Evolutionary conservation across 2,797 vertebrate genomes (phyloP).

Genomic region (Cynopterus sphinx): DNA sequence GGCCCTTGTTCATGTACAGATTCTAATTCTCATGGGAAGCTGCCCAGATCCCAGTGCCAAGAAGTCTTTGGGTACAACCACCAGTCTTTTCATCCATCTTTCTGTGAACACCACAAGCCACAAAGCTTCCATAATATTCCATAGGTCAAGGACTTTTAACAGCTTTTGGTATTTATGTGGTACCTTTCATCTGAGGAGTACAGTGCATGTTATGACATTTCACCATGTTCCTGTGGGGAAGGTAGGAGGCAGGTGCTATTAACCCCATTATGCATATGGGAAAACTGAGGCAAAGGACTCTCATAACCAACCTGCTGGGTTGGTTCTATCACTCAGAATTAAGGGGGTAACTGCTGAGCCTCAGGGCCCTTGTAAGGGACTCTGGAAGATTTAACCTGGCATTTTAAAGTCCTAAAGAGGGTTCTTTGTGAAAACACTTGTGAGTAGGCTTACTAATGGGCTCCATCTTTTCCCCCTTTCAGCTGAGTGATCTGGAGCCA

Average conservation of each 20-base stretch:
- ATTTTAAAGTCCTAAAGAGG: not conserved
- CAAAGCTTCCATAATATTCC: not conserved
- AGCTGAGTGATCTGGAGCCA: not conserved
- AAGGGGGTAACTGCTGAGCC: not conserved
- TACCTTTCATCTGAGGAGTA: constrained; percentile 62
- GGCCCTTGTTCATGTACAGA: not conserved
- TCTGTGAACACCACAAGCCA: not conserved
- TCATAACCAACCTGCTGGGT: constrained; percentile 15
- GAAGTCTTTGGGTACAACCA: not conserved
- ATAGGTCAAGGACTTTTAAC: constrained; percentile 20
- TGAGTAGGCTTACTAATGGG: not conserved
- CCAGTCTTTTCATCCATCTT: not conserved
- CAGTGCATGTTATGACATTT: constrained; percentile 32
- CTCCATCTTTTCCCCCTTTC: not conserved
- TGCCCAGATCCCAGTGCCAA: not conserved
- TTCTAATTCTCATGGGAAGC: not conserved
- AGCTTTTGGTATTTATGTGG: constrained; percentile 22
- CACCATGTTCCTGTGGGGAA: not conserved
- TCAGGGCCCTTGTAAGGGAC: not conserved
- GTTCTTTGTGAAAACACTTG: not conserved
- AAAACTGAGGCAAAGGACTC: constrained; percentile 32
- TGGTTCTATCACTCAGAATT: constrained; percentile 1
- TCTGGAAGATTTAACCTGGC: not conserved
- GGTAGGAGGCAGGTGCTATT: constrained; percentile 24
- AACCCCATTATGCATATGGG: constrained; percentile 39